Conservation (phyloP, 2,888 invertebrate genomes). For the Spodoptera exigua region DNA sequence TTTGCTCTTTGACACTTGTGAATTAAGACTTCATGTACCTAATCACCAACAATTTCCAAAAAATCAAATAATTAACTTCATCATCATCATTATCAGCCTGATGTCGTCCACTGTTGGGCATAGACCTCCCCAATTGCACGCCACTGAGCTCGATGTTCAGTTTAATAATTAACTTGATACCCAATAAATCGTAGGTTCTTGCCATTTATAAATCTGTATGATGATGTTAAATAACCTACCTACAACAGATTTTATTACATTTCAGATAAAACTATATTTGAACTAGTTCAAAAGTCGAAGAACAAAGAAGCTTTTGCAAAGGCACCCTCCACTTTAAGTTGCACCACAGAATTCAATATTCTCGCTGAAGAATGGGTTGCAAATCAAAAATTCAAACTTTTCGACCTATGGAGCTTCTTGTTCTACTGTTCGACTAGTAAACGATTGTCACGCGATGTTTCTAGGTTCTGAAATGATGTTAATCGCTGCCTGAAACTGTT, state of each 20-base stretch:
- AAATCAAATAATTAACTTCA: no score
- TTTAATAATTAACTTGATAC: no score
- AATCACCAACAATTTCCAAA: no score
- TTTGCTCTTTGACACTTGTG: no score
- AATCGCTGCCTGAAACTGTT: no score
- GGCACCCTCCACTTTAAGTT: slow-evolving; percentile 18
- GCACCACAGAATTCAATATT: slow-evolving; percentile 38
- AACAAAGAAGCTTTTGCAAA: slow-evolving; percentile 25
- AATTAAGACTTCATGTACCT: no score
- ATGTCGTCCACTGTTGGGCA: no score
- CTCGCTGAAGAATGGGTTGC: slow-evolving; percentile 39
- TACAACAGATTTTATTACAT: slow-evolving; percentile 2
- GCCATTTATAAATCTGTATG: slow-evolving; percentile 23
- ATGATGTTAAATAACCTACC: no score
- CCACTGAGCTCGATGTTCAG: no score
- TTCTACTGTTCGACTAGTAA: slow-evolving; percentile 31
- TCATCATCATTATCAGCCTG: no score
- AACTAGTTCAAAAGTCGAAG: slow-evolving; percentile 22
- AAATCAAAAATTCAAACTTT: slow-evolving; percentile 47
- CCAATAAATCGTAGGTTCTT: no score
- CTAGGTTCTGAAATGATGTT: neutral
- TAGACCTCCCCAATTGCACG: no score
- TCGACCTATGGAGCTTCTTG: slow-evolving; percentile 36
- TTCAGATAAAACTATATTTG: slow-evolving; percentile 8
- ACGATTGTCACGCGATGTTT: slow-evolving; percentile 30